phyloP scores from a whole-genome alignment of 1,140 invertebrate genomes.

The Eueides isabella region DNA sequence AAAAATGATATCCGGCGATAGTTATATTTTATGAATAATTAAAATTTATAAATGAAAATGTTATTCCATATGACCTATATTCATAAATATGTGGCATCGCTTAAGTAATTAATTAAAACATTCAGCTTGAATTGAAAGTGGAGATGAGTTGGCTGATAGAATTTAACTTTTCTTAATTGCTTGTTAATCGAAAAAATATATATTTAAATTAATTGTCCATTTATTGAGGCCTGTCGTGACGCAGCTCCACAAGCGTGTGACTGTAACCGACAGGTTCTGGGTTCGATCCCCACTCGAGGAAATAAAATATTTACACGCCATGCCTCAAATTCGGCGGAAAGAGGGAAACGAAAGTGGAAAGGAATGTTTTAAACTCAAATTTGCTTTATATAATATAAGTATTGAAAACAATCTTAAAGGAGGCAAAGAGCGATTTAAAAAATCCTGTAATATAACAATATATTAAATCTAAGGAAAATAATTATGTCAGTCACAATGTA shows the following conservation, averaged over 20 bases:
- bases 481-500: not conserved
- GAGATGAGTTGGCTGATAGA: not conserved
- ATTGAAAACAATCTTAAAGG: too few relatives aligned
- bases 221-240: too few relatives aligned
- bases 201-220: not conserved
- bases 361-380: too few relatives aligned
- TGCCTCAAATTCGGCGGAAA: too few relatives aligned
- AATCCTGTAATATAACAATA: too few relatives aligned
- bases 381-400: too few relatives aligned
- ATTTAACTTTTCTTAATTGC: not conserved
- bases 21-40: not conserved
- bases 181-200: not conserved
- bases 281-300: too few relatives aligned
- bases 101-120: slow-evolving; percentile 2
- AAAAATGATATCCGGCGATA: not conserved
- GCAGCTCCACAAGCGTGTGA: too few relatives aligned
- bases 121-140: not conserved
- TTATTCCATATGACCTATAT: not conserved
- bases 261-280: too few relatives aligned
- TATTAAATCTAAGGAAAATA: not conserved
- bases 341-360: too few relatives aligned
- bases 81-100: not conserved
- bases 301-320: too few relatives aligned
- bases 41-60: not conserved
- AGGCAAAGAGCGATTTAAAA: too few relatives aligned